Percentiles rank a stretch among this genome's conserved stretches.
These are phyloP conservation scores for Phainopepla nitens DNA, from an alignment of 2,113 vertebrate species.

Conservation along the genomic window DNA sequence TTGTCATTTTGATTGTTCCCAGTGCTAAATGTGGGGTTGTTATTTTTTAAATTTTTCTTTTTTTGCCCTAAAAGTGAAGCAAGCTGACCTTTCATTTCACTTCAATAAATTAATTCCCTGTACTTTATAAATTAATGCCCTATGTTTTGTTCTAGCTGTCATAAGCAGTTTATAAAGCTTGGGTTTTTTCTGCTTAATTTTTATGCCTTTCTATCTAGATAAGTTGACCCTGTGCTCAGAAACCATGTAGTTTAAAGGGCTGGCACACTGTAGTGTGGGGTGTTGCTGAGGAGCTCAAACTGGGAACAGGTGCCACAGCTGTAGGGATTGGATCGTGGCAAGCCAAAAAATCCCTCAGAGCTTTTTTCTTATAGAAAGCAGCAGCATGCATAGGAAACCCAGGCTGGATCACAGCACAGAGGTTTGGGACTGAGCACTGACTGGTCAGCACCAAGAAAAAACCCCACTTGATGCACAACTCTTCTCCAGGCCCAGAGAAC, in stretches of 20 bases:
- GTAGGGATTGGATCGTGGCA: background rate
- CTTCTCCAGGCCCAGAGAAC: background rate
- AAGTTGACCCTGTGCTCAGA: background rate
- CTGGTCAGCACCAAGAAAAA: background rate
- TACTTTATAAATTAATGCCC: background rate
- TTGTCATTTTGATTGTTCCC: background rate
- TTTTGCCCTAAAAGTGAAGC: background rate
- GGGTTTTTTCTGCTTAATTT: background rate
- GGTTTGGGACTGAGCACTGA: background rate
- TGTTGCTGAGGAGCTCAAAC: background rate
- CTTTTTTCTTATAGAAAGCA: background rate
- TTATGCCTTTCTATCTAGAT: fast-evolving
- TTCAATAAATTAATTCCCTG: background rate
- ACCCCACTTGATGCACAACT: fast-evolving
- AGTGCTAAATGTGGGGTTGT: background rate
- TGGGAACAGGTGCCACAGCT: background rate
- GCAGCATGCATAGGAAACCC: fast-evolving
- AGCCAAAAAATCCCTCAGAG: background rate
- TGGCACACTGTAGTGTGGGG: background rate
- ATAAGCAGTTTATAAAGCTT: background rate
- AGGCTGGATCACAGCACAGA: background rate
- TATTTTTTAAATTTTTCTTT: background rate
- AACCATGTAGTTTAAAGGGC: background rate
- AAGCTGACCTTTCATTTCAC: background rate
- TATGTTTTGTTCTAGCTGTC: background rate